These are phyloP conservation scores for Spermophilus dauricus DNA, from an alignment of 2,113 vertebrate species.

Conservation along the genomic window DNA sequence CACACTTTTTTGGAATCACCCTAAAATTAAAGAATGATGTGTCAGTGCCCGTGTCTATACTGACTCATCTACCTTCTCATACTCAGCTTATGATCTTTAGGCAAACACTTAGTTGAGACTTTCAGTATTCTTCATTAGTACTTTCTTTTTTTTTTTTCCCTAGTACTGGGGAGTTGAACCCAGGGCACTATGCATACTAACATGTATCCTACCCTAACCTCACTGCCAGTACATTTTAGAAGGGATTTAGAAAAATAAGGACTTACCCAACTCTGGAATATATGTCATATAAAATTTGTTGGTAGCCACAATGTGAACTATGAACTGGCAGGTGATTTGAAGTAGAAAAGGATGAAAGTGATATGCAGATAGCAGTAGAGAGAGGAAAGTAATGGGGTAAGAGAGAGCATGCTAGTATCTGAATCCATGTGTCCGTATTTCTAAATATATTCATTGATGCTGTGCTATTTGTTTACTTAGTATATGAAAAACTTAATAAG, in stretches of 20 bases:
- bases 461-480: neutral
- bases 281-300: neutral
- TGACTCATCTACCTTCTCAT: accelerated
- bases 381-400: too few relatives aligned
- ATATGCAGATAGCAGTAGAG: neutral
- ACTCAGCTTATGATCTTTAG: neutral
- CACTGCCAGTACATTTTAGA: neutral
- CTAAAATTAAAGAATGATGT: neutral
- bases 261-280: neutral
- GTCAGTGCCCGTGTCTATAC: neutral
- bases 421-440: neutral
- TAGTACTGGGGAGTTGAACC: neutral
- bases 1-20: neutral
- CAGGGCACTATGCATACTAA: accelerated
- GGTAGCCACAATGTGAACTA: neutral
- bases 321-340: neutral
- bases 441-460: neutral
- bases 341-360: neutral
- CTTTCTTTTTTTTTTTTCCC: neutral
- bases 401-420: neutral
- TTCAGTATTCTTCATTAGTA: neutral
- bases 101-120: neutral
- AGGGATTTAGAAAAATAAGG: neutral
- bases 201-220: neutral
- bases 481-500: neutral